Conservation (phyloP, 2,888 invertebrate genomes). For the Mythimna albipuncta region DNA sequence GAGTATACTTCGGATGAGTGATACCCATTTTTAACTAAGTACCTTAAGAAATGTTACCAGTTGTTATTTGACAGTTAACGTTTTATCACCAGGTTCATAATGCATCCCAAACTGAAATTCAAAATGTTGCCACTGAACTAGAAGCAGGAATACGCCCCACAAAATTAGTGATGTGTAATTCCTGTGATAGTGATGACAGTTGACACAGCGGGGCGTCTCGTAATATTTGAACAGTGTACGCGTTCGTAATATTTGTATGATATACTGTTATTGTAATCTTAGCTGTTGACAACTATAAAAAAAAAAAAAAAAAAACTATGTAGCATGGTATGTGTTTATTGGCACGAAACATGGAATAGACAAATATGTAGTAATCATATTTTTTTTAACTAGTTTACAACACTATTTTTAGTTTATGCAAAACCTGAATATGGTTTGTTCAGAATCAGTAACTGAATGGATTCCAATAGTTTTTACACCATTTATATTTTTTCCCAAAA, state of each 20-base stretch:
- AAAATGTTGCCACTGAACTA: constrained; percentile 1
- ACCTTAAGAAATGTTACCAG: no score
- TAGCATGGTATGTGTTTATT: constrained; percentile 1
- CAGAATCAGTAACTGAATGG: no score
- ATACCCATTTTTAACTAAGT: no score
- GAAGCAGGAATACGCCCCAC: constrained; percentile 4
- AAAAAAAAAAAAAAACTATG: no score
- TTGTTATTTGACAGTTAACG: no score
- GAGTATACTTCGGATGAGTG: no score
- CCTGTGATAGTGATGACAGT: constrained; percentile 39
- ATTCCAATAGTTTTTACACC: no score
- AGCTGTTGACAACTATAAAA: constrained; percentile 34
- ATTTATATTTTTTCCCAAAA: no score
- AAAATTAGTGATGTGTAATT: constrained; percentile 49
- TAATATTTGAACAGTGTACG: constrained; percentile 30
- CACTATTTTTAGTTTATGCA: no score
- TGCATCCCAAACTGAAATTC: constrained; percentile 12
- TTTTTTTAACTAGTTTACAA: no score
- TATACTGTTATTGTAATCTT: constrained; percentile 16
- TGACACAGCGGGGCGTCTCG: constrained; percentile 13
- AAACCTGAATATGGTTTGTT: no score
- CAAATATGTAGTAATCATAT: neutral
- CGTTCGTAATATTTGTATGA: constrained; percentile 24
- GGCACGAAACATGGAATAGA: constrained; percentile 2
- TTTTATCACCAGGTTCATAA: neutral